Evolutionary conservation across 2,113 vertebrate genomes (phyloP).

Genomic region (Bufo gargarizans): DNA sequence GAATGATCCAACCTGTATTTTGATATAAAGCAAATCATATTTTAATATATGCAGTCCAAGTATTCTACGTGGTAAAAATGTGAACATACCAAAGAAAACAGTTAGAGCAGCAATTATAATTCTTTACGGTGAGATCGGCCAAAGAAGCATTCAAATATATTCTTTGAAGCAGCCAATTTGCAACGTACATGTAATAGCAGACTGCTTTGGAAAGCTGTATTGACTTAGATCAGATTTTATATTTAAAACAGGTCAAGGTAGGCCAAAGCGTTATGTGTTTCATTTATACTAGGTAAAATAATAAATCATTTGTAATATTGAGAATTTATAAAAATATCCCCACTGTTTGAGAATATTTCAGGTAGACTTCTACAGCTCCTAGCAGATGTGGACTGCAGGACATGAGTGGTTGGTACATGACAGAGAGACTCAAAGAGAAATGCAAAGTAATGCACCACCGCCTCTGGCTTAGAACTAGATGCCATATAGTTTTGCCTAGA

Average conservation of each 20-base stretch:
- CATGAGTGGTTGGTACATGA: too few species aligned
- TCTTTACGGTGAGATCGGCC: conserved; percentile 46
- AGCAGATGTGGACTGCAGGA: too few species aligned
- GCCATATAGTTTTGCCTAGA: too few species aligned
- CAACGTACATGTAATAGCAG: conserved; percentile 18
- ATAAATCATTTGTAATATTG: not conserved
- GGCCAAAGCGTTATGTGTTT: not conserved
- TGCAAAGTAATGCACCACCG: too few species aligned
- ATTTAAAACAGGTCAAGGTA: not conserved
- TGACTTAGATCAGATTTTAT: not conserved
- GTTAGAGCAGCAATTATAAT: conserved; percentile 40
- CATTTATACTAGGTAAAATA: not conserved
- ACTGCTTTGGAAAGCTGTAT: not conserved
- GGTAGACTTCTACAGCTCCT: not conserved
- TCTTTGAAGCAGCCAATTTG: conserved; percentile 25
- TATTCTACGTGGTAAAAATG: conserved; percentile 9
- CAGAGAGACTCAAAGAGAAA: too few species aligned
- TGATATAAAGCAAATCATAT: conserved; percentile 47
- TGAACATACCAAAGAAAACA: conserved; percentile 39
- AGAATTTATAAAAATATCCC: not conserved
- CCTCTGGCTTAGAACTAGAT: too few species aligned
- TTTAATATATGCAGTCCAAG: conserved; percentile 29
- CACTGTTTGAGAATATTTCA: not conserved
- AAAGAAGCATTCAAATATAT: not conserved
- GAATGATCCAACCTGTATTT: conserved; percentile 30